phyloP scores from a whole-genome alignment of 2,888 invertebrate genomes.

The Phengaris alcon region DNA sequence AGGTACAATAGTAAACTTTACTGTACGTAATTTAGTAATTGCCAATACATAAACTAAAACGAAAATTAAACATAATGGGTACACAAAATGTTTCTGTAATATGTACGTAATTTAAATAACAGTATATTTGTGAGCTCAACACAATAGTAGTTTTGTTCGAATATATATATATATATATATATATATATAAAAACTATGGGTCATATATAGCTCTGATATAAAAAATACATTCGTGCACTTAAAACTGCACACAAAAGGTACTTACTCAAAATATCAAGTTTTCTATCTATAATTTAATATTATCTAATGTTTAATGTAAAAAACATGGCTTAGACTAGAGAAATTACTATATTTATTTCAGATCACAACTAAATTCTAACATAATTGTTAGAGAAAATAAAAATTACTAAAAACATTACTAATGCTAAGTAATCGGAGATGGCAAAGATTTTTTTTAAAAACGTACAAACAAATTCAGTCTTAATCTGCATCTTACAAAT shows the following conservation, averaged over 20 bases:
- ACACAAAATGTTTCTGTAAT: background rate
- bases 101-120: too few relatives aligned
- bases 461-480: constrained; percentile 42
- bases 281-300: background rate
- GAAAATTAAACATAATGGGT: background rate
- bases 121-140: too few relatives aligned
- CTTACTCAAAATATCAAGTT: background rate
- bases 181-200: too few relatives aligned
- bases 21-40: background rate
- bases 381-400: background rate
- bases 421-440: background rate
- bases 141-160: too few relatives aligned
- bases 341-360: background rate
- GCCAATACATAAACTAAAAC: background rate
- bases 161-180: too few relatives aligned
- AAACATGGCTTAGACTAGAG: constrained; percentile 9
- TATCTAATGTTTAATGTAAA: background rate
- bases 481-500: constrained; percentile 35
- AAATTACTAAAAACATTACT: background rate
- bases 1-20: background rate
- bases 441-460: constrained; percentile 26
- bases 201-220: too few relatives aligned
- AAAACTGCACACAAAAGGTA: background rate
- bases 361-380: constrained; percentile 9
- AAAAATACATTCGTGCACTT: background rate